Evolutionary conservation across 2,797 vertebrate species (phyloP).

Genomic region (Lacerta agilis): DNA sequence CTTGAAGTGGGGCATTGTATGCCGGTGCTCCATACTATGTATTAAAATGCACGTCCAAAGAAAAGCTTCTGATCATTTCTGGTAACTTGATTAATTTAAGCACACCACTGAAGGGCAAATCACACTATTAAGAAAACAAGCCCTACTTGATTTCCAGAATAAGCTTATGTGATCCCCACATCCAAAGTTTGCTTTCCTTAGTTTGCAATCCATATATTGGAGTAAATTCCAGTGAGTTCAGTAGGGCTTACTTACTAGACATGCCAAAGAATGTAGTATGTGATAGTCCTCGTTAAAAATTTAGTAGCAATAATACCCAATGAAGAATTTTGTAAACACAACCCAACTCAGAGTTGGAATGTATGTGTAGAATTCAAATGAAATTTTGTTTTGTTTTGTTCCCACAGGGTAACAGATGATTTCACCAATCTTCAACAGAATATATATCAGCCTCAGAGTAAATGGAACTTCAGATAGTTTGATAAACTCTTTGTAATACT

Average conservation of each 20-base stretch:
- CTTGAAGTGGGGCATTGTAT: not conserved
- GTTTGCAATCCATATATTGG: not conserved
- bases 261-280: too few relatives aligned
- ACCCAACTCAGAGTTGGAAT: not conserved
- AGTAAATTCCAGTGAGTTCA: not conserved
- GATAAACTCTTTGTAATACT: not conserved
- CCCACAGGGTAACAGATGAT: not conserved
- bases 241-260: not conserved
- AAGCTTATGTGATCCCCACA: not conserved
- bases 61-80: not conserved
- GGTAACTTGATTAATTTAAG: not conserved
- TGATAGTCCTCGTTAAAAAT: not conserved
- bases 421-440: slow-evolving; percentile 14
- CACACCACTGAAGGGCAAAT: not conserved
- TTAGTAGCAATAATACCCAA: not conserved
- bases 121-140: not conserved
- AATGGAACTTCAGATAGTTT: not conserved
- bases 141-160: not conserved
- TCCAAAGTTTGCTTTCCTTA: not conserved
- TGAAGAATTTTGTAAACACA: not conserved
- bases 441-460: not conserved
- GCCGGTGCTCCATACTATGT: too few relatives aligned
- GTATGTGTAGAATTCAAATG: not conserved
- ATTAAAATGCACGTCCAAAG: not conserved
- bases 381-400: not conserved